phyloP scores from a whole-genome alignment of 2,888 invertebrate species.

The Apodemia mormo region DNA sequence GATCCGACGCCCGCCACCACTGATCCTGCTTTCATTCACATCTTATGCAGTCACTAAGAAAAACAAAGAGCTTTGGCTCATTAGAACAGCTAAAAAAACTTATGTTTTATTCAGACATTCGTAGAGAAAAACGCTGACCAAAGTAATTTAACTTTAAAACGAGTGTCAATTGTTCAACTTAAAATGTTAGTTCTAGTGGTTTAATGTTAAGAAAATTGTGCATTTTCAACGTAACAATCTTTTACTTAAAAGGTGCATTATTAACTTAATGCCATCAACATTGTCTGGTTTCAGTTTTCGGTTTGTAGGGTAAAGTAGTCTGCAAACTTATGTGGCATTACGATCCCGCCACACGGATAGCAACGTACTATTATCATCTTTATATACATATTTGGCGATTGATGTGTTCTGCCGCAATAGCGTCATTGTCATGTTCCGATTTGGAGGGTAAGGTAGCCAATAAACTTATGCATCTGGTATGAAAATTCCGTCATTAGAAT shows the following conservation, averaged over 20 bases:
- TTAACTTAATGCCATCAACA: no score
- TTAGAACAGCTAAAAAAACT: slow-evolving; percentile 69
- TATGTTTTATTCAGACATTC: slow-evolving; percentile 74
- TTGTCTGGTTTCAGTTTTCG: no score
- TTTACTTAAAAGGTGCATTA: not conserved
- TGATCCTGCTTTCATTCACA: slow-evolving; percentile 70
- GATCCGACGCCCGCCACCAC: slow-evolving; percentile 61
- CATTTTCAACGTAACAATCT: not conserved
- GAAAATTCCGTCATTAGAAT: no score
- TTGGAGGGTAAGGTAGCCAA: no score
- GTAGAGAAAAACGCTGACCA: slow-evolving; percentile 62
- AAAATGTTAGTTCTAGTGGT: slow-evolving; percentile 53
- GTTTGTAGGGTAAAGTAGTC: no score
- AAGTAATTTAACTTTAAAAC: slow-evolving; percentile 77
- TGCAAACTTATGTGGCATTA: no score
- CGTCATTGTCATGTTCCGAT: no score
- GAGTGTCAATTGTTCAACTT: slow-evolving; percentile 70
- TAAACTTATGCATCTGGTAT: no score
- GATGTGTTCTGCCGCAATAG: no score
- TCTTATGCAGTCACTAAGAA: slow-evolving; percentile 74
- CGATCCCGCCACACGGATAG: no score
- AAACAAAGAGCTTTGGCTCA: slow-evolving; percentile 68
- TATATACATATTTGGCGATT: no score
- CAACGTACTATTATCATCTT: no score
- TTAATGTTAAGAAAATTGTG: slow-evolving; percentile 32